Evolutionary conservation across 2,888 invertebrate genomes (phyloP).

Genomic region (Euzophera pinguis): DNA sequence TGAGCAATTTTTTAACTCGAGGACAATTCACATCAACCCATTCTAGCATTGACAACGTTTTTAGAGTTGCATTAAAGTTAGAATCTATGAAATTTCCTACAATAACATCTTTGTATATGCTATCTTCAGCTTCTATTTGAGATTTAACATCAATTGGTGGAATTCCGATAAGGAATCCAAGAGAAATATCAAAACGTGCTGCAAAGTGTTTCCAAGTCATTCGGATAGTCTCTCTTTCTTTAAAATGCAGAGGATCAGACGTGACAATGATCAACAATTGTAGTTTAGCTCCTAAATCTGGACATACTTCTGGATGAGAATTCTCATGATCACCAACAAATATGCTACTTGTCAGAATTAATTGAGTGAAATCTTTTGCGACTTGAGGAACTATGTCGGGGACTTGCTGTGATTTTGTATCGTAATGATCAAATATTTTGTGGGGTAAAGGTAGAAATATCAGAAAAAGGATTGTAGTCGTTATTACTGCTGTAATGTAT

Average conservation of each 20-base stretch:
- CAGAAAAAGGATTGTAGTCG: too few relatives aligned
- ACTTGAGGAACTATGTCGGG: too few relatives aligned
- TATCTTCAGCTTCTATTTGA: conserved; percentile 82
- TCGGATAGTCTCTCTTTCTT: conserved; percentile 86
- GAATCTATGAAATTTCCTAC: conserved; percentile 86
- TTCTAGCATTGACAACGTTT: conserved; percentile 90
- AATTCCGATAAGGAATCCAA: conserved; percentile 83
- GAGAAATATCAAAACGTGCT: conserved; percentile 81
- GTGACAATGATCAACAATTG: conserved; percentile 84
- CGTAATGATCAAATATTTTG: too few relatives aligned
- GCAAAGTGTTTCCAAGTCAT: conserved; percentile 90
- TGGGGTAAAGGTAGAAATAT: too few relatives aligned
- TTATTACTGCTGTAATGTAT: too few relatives aligned
- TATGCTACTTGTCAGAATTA: conserved; percentile 77
- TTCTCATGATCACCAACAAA: conserved; percentile 85
- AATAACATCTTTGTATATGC: conserved; percentile 87
- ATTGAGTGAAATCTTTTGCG: too few relatives aligned
- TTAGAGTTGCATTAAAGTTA: conserved; percentile 90
- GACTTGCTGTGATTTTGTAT: too few relatives aligned
- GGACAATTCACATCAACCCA: conserved; percentile 90
- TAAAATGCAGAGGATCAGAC: conserved; percentile 85
- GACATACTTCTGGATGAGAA: conserved; percentile 83
- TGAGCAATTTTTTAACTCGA: conserved; percentile 86
- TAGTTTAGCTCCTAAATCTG: conserved; percentile 81
- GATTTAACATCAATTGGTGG: conserved; percentile 65